Percentiles rank a stretch among this genome's conserved stretches.
phyloP scores from a whole-genome alignment of 2,113 vertebrate genomes.

The Pelodiscus sinensis region DNA sequence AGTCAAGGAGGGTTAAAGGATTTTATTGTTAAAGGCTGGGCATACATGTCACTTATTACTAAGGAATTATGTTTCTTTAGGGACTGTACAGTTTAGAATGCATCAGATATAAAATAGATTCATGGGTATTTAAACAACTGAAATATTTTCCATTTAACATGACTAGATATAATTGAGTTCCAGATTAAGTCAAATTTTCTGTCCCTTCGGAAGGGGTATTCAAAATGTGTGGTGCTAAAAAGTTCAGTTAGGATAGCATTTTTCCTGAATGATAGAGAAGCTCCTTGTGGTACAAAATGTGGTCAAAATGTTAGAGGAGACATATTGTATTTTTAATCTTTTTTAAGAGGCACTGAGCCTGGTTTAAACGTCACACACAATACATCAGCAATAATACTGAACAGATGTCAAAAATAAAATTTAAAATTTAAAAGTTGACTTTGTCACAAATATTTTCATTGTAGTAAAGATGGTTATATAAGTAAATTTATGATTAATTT shows the following conservation, averaged over 20 bases:
- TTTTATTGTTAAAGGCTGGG: conserved; percentile 55
- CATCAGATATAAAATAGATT: conserved; percentile 69
- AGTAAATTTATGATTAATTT: background rate
- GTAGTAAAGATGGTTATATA: background rate
- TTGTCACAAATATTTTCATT: background rate
- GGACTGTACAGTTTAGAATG: conserved; percentile 47
- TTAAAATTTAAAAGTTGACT: background rate
- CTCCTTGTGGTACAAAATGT: conserved; percentile 65
- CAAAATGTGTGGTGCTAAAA: conserved; percentile 53
- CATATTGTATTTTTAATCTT: background rate
- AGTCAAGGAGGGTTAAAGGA: conserved; percentile 45
- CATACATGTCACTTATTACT: conserved; percentile 60
- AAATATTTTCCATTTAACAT: conserved; percentile 72
- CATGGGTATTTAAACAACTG: conserved; percentile 68
- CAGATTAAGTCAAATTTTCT: conserved; percentile 36
- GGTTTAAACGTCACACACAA: background rate
- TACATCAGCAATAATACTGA: background rate
- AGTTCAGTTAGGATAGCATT: conserved; percentile 66
- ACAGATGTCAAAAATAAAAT: background rate
- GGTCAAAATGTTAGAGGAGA: conserved; percentile 61
- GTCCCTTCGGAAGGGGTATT: conserved; percentile 44
- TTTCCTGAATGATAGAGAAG: conserved; percentile 64
- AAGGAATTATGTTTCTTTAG: conserved; percentile 62
- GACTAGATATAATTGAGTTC: conserved; percentile 64
- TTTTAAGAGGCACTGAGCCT: conserved; percentile 22